phyloP scores from a whole-genome alignment of 2,113 vertebrate genomes.

The Edolisoma coerulescens region DNA sequence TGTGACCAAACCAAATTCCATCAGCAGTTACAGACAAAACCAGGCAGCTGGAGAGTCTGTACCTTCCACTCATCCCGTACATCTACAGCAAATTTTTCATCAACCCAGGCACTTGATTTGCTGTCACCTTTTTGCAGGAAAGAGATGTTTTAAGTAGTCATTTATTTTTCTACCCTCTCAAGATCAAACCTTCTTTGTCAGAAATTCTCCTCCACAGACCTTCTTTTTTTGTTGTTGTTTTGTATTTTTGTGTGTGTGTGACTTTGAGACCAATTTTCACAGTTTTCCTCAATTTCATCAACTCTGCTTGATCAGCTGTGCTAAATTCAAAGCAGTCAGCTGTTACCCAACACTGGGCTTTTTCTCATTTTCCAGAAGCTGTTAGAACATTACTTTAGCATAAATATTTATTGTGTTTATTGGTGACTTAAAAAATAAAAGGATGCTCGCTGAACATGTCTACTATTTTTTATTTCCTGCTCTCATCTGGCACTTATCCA shows the following conservation, averaged over 20 bases:
- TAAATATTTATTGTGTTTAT: neutral
- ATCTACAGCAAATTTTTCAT: neutral
- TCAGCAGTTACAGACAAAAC: accelerated
- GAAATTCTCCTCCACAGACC: neutral
- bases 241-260: neutral
- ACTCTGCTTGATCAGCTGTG: neutral
- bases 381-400: neutral
- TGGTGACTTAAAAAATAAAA: neutral
- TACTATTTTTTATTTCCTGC: neutral
- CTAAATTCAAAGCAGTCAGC: neutral
- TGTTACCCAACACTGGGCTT: neutral
- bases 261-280: neutral
- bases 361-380: neutral
- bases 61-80: neutral
- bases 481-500: neutral
- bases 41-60: accelerated
- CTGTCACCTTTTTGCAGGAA: neutral
- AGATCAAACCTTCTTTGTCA: neutral
- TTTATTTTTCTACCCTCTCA: neutral
- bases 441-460: neutral
- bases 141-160: neutral
- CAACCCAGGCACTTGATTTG: neutral
- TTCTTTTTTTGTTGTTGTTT: neutral
- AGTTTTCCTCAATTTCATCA: neutral
- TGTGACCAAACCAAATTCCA: accelerated